Base-by-base conservation (phyloP, 1,140 invertebrate species). In the Alviniconcha marisindica region DNA sequence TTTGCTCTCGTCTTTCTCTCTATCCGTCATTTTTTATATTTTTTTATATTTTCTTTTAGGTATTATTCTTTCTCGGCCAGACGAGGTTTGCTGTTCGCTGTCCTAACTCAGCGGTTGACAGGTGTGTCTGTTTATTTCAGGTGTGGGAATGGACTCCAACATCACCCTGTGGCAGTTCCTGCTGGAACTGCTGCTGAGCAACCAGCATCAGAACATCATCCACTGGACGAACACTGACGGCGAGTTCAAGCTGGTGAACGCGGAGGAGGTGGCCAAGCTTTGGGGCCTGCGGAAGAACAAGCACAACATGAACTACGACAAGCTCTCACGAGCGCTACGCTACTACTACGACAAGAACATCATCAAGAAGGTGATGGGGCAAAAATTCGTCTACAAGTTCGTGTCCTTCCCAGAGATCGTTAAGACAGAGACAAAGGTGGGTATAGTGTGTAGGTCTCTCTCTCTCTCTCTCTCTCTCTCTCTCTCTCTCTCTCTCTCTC, bases 321-420 rank as follows among this genome's bases (percentile, higher is more conserved):
- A 99, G 91, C 94, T 99, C 83, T 98, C 97, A 83, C 96, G 98
- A 51, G 98, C 98, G 48, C 95, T 99, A 31, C 96, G 98, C 73
- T 99, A 99, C 92, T 99, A 99, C 91, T 99, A 99, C 91, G 98
- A 99, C 93, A 99, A 99, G 93, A 99, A 99, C 93, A 99, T 99
- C 88, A 99, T 99, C 88, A 98, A 99, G 93, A 99, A 99, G 91
- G 92, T 93, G 1, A 92, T 92, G 81, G 98, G 98, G 86, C 99
- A 99, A 92, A 97, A 98, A 92, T 99, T 99, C 93, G 98, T 99
- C 83, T 99, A 99, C 94, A 97, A 97, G 91, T 99, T 99, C 94
- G 98, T 99, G 28, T 99, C 92, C 15, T 95, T 95, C 88, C 95
- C 94, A 0, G 94, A 95, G 86, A 94, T 94, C 44, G 93, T 95